These are phyloP conservation scores for Chesias legatella DNA, from an alignment of 2,888 invertebrate species.

Conservation along the genomic window DNA sequence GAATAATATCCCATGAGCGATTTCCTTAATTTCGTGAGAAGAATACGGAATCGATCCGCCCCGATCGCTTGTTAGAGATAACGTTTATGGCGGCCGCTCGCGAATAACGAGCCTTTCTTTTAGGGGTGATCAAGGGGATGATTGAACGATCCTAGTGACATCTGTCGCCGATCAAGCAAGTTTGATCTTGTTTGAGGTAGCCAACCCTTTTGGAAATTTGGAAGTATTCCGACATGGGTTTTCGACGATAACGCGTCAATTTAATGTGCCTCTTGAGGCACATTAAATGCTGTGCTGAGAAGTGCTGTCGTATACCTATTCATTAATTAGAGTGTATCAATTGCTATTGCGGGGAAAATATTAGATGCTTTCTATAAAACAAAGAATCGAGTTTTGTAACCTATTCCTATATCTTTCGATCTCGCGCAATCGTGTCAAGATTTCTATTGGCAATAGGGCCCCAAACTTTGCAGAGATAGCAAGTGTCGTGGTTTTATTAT, in stretches of 20 bases:
- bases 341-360: too few relatives aligned
- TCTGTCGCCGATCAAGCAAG: not conserved
- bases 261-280: too few relatives aligned
- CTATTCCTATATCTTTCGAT: slow-evolving; percentile 54
- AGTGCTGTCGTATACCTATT: too few relatives aligned
- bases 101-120: slow-evolving; percentile 57
- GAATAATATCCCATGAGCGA: slow-evolving; percentile 80
- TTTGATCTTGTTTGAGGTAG: too few relatives aligned
- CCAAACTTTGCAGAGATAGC: slow-evolving; percentile 51
- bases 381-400: slow-evolving; percentile 10
- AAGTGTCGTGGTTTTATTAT: slow-evolving; percentile 46
- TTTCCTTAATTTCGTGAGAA: slow-evolving; percentile 79
- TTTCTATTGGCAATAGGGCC: slow-evolving; percentile 75
- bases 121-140: slow-evolving; percentile 24
- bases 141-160: slow-evolving; percentile 5
- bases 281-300: too few relatives aligned
- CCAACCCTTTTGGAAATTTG: too few relatives aligned
- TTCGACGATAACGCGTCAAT: too few relatives aligned
- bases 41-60: slow-evolving; percentile 76
- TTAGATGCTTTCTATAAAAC: not conserved
- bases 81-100: slow-evolving; percentile 67
- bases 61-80: slow-evolving; percentile 76
- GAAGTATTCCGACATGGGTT: too few relatives aligned
- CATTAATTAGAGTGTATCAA: too few relatives aligned
- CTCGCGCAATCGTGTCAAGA: slow-evolving; percentile 72